Percentiles rank a stretch among this genome's conserved stretches.
Evolutionary conservation across 2,888 invertebrate species (phyloP).

Genomic region (Timandra comae): DNA sequence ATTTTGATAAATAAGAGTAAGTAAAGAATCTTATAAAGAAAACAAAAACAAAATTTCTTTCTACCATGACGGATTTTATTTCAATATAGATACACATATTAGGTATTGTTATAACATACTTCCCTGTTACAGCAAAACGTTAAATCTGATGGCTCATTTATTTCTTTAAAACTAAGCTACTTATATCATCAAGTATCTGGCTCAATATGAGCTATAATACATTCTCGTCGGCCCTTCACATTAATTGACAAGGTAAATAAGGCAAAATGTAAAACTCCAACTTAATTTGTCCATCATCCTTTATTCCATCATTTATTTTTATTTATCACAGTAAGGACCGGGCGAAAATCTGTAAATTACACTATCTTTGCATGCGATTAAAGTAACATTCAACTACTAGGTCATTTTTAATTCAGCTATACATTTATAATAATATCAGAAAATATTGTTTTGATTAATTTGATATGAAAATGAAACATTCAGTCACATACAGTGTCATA

Average conservation of each 20-base stretch:
- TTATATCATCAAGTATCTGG: slow-evolving; percentile 63
- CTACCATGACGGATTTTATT: slow-evolving; percentile 68
- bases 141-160: slow-evolving; percentile 60
- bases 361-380: slow-evolving; percentile 68
- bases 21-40: too few species aligned
- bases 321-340: slow-evolving; percentile 72
- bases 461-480: slow-evolving; percentile 34
- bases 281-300: slow-evolving; percentile 38
- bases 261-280: slow-evolving; percentile 48
- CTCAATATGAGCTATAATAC: slow-evolving; percentile 73
- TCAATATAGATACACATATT: slow-evolving; percentile 61
- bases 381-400: slow-evolving; percentile 61
- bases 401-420: slow-evolving; percentile 46
- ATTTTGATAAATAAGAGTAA: slow-evolving; percentile 16
- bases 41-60: slow-evolving; percentile 38
- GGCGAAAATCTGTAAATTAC: slow-evolving; percentile 73
- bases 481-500: slow-evolving; percentile 46
- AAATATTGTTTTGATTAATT: slow-evolving; percentile 41
- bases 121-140: slow-evolving; percentile 42
- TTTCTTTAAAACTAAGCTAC: slow-evolving; percentile 61
- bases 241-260: slow-evolving; percentile 57
- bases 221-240: slow-evolving; percentile 64
- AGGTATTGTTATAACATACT: slow-evolving; percentile 55
- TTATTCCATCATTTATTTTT: slow-evolving; percentile 45
- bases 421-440: slow-evolving; percentile 53